Evolutionary conservation across 2,888 invertebrate species (phyloP).

Genomic region (Caenorhabditis afra): DNA sequence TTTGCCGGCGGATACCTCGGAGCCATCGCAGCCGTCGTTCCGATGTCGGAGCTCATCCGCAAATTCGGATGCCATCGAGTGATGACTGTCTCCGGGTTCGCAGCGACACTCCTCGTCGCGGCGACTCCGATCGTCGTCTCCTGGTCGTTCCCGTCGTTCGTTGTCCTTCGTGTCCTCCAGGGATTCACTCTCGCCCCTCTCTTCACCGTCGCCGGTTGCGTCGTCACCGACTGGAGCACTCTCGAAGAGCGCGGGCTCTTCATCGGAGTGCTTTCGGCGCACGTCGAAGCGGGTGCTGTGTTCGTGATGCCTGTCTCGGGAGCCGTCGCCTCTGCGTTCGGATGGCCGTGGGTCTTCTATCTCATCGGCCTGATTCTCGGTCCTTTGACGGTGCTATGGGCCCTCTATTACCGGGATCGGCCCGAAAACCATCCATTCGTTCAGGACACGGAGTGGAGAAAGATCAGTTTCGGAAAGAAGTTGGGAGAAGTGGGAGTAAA

Average conservation of each 20-base stretch:
- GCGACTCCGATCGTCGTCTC: slow-evolving; percentile 60
- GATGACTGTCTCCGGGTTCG: slow-evolving; percentile 58
- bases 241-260: slow-evolving; percentile 69
- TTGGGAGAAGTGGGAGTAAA: neutral
- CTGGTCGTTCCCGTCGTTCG: slow-evolving; percentile 61
- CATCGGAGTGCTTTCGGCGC: slow-evolving; percentile 69
- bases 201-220: slow-evolving; percentile 71
- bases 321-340: slow-evolving; percentile 63
- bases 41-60: slow-evolving; percentile 54
- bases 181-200: slow-evolving; percentile 71
- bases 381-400: slow-evolving; percentile 63
- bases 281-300: slow-evolving; percentile 71
- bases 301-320: slow-evolving; percentile 73
- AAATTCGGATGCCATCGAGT: slow-evolving; percentile 65
- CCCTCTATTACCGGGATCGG: slow-evolving; percentile 65
- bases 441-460: slow-evolving; percentile 54
- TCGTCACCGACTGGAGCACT: slow-evolving; percentile 70
- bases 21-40: slow-evolving; percentile 63
- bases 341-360: slow-evolving; percentile 74
- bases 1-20: slow-evolving; percentile 68
- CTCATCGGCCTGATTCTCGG: slow-evolving; percentile 66
- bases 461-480: slow-evolving; percentile 60
- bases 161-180: slow-evolving; percentile 63
- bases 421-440: slow-evolving; percentile 67
- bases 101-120: slow-evolving; percentile 58